These are phyloP conservation scores for Cotesia glomerata DNA, from an alignment of 1,140 invertebrate genomes.

Conservation along the genomic window DNA sequence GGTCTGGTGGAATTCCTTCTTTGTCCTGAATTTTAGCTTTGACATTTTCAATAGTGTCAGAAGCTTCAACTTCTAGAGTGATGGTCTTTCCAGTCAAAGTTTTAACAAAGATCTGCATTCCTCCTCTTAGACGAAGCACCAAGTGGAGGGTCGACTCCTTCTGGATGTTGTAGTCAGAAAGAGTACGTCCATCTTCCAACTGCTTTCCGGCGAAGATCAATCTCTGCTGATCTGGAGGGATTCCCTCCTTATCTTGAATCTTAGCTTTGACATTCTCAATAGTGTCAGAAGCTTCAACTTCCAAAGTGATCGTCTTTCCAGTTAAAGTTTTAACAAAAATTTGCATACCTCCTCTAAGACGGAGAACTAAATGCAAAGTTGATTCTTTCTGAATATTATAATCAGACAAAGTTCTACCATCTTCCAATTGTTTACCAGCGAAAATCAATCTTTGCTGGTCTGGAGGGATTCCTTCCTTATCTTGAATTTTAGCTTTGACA, in stretches of 20 bases:
- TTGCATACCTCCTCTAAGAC: constrained; percentile 81
- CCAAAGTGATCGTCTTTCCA: constrained; percentile 83
- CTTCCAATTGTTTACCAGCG: constrained; percentile 79
- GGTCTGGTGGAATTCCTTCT: constrained; percentile 76
- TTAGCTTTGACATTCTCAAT: constrained; percentile 85
- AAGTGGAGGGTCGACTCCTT: constrained; percentile 78
- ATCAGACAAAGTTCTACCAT: constrained; percentile 78
- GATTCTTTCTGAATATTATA: constrained; percentile 83
- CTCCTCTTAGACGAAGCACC: constrained; percentile 79
- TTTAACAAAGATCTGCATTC: constrained; percentile 77
- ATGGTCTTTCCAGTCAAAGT: constrained; percentile 78
- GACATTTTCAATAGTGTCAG: constrained; percentile 80
- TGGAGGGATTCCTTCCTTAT: constrained; percentile 67
- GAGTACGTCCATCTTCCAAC: constrained; percentile 80
- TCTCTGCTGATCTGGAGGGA: constrained; percentile 76
- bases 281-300: constrained; percentile 78
- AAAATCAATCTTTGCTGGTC: constrained; percentile 71
- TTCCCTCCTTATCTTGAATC: constrained; percentile 77
- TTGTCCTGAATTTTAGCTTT: constrained; percentile 80
- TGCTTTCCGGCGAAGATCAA: constrained; percentile 82
- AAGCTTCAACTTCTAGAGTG: constrained; percentile 75
- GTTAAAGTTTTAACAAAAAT: constrained; percentile 84
- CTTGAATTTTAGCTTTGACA: constrained; percentile 79
- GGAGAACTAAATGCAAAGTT: constrained; percentile 77
- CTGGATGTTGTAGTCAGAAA: constrained; percentile 78